Base-by-base conservation (phyloP, 2,888 invertebrate genomes). In the Tolmerus cingulatus region DNA sequence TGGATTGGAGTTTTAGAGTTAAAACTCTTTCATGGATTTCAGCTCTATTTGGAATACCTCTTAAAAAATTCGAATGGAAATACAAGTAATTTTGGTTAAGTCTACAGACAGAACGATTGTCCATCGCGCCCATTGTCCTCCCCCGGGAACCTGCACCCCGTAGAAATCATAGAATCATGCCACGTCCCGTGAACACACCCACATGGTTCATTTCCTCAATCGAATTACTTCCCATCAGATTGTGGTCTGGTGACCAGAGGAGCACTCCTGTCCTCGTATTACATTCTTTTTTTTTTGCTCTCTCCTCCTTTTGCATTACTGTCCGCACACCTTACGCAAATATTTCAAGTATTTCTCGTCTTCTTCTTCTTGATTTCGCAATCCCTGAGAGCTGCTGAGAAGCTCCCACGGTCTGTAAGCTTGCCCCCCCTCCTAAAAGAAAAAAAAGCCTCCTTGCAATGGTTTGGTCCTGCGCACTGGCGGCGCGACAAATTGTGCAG, bases 201-300 rank as follows among this genome's bases (percentile, higher is more conserved):
- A 78, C 79, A 51, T 51, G 27, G 79, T 79, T 51, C 27, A 34
- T 79, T 79, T 79, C 79, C 46, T 79, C 46, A 79, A 51, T 79
- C 51, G 51, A 79, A 79, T 51, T 51, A 46, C 79, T 51, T 79
- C 51, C 79, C 12, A 51, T 43, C 40, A 43, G 19, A 79, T 27
- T 79, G 79, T 79, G 51, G 51, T 79, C 79, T 66, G 78, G 79
- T 79, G 51, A 79, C 51, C 51, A 51, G 43, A 30, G 43, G 51
- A 79, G 9, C 27, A 66, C 27, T 66, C n/a, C 34, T 76, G 76
- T 76, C n/a, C 19, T 19, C 23, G 37, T 76, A 37, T 76, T 34
- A 4, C 8, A 16, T 76, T 1, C n/a, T 76, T 51, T 46, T 23
- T 1, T n/a, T n/a, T n/a, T n/a, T n/a, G n/a, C n/a, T n/a, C n/a